Evolutionary conservation across 1,140 invertebrate genomes (phyloP), one percentile per base, ranked within the genome.

Genomic region (Probaryconus sp.): DNA sequence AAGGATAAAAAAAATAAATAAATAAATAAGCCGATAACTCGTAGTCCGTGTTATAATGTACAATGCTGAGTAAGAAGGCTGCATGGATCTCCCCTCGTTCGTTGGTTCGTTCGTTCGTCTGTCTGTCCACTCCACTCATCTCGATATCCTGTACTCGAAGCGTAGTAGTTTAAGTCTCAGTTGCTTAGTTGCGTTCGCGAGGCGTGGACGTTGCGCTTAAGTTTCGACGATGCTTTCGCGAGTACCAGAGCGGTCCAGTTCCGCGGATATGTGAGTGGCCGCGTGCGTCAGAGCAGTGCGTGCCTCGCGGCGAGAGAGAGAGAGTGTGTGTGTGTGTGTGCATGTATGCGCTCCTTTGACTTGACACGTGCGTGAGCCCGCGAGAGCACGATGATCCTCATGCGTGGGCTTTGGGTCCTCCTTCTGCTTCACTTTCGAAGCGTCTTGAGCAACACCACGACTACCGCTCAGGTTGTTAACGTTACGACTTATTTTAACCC

Each of bases 141-240:
- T 50, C 61, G 51, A 70, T 69, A 55, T 47, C 50, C 63, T 40
- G 63, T 26, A 38, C 40, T 65, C 38, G 50, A 40, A 65, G 47
- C 37, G 63, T 45, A 21, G 67, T 37, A 28, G 50, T 47, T 33
- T 16, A 40, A 33, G 40, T 65, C 55, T 74, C 81, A 84, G 83
- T 85, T 81, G 81, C 75, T 83, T 71, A 51, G 67, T 79, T 72
- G 82, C 80, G 76, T 73, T 85, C 79, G 81, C 58, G 68, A 71
- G 51, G 58, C 58, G 55, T 71, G 51, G 58, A 71, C 51, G 68
- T 56, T 9, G 13, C 26, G 17, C 13, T 21, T 38, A 14, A 58
- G 28, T 30, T 30, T 30, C 26, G 26, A 53, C 55, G 42, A 72
- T 72, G 69, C 33, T 45, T 37, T 43, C 60, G 38, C 60, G 60